Evolutionary conservation across 2,888 invertebrate species (phyloP), one percentile per base, ranked within the genome.

Genomic region (Phyllotreta cruciferae): DNA sequence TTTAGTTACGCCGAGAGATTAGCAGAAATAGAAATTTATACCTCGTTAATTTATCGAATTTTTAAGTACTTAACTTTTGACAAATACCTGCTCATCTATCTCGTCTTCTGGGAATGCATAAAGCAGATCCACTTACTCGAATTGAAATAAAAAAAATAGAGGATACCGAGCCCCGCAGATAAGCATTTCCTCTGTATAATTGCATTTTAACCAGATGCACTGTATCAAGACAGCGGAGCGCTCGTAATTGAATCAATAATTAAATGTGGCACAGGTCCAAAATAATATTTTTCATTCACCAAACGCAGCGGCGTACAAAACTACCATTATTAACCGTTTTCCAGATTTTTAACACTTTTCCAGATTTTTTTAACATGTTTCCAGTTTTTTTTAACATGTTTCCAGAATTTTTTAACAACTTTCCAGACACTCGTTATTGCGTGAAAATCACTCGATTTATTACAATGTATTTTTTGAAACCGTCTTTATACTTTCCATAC

Each of bases 241-340:
- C 42, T 39, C 14, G 58, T 67, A 67, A 67, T 67, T 67, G 65
- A 66, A 67, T 67, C 62, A 67, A 66, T 65, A 67, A 67, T 62
- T 65, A 49, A 62, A 60, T 62, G 54, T 66, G 66, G 66, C 64
- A 62, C 47, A 39, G 53, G 52, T 66, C 66, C 66, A 66, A 66
- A 63, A 54, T 54, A 63, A 54, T 54, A 49, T 61, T 64, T 62
- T 56, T 53, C 63, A 66, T 62, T 60, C 64, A 56, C n/a, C 49
- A 41, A 60, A 35, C 6, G 9, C 60, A 50, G 42, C 54, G 56
- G 37, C 56, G 57, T 49, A 38, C 3, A 10, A 24, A 1, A 4
- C 24, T 24, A n/a, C n/a, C 24, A 24, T 24, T 4, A 4, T 24
- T 24, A 24, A 24, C 24, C 2, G 1, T 24, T 24, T 3, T 24